Evolutionary conservation across 2,113 vertebrate genomes (phyloP).

Genomic region (Marmota monax): DNA sequence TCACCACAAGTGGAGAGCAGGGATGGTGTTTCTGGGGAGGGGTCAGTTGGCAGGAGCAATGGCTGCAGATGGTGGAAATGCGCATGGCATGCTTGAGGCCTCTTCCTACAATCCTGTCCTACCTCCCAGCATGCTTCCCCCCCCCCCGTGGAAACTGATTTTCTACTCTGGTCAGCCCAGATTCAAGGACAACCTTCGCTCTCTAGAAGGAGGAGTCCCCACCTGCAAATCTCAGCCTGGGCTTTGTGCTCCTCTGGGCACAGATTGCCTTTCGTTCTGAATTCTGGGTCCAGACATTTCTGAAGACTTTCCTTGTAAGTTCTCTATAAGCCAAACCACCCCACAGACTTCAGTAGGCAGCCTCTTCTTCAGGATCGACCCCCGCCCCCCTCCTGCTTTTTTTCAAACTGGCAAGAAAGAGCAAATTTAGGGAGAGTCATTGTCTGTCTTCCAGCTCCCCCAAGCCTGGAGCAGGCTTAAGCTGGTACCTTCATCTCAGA

Average conservation of each 20-base stretch:
- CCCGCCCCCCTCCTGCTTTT: background rate
- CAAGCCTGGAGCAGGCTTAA: constrained; percentile 81
- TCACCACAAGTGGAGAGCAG: background rate
- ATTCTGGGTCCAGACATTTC: background rate
- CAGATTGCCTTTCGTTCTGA: background rate
- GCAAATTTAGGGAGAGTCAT: constrained; percentile 73
- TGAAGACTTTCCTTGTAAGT: background rate
- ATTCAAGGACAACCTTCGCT: background rate
- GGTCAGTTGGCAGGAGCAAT: background rate
- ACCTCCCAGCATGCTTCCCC: background rate
- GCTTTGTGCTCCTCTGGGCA: background rate
- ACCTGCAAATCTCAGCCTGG: background rate
- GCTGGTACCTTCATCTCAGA: constrained; percentile 86
- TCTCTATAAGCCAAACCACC: background rate
- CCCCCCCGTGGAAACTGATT: background rate
- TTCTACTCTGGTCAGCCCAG: background rate
- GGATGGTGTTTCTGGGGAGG: background rate
- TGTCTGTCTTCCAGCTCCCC: constrained; percentile 8
- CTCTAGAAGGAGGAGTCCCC: background rate
- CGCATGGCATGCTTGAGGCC: too few relatives aligned
- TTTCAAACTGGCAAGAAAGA: constrained; percentile 50
- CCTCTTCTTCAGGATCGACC: background rate
- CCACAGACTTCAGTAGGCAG: background rate
- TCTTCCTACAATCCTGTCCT: background rate
- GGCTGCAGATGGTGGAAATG: background rate